phyloP scores from a whole-genome alignment of 2,797 vertebrate genomes.

The Phylloscopus collybita region DNA sequence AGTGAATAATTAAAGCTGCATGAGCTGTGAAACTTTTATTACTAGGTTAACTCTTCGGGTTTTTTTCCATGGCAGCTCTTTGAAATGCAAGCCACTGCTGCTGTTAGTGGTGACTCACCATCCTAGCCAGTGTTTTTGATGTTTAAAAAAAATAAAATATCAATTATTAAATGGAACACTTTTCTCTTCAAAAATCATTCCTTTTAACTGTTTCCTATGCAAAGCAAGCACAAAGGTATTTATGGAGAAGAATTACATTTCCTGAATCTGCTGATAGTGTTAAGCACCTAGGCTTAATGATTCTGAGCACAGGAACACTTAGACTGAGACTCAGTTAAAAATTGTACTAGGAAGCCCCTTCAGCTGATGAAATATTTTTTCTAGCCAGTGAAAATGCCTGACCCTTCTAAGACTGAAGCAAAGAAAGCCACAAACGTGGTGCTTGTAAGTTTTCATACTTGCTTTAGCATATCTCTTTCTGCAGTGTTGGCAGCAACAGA shows the following conservation, averaged over 20 bases:
- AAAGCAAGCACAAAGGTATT: background rate
- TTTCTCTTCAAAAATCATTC: background rate
- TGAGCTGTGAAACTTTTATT: slow-evolving; percentile 45
- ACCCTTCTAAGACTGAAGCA: background rate
- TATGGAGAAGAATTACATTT: background rate
- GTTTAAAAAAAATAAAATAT: background rate
- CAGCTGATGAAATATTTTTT: background rate
- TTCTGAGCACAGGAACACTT: background rate
- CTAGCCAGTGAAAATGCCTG: background rate
- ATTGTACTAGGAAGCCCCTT: background rate
- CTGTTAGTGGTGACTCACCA: background rate
- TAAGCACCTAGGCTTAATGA: background rate
- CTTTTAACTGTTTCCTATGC: background rate
- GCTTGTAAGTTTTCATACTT: background rate
- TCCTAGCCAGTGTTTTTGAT: background rate
- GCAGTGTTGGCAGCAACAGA: background rate
- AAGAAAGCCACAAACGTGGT: background rate
- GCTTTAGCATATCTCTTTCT: background rate
- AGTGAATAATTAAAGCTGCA: slow-evolving; percentile 42
- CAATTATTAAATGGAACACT: background rate
- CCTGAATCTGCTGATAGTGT: background rate
- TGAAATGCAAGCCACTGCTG: background rate
- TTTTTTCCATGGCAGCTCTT: slow-evolving; percentile 21
- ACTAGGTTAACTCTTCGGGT: background rate
- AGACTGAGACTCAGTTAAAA: background rate